Base-by-base conservation (phyloP, 2,113 vertebrate species). In the Hippocampus mohnikei region DNA sequence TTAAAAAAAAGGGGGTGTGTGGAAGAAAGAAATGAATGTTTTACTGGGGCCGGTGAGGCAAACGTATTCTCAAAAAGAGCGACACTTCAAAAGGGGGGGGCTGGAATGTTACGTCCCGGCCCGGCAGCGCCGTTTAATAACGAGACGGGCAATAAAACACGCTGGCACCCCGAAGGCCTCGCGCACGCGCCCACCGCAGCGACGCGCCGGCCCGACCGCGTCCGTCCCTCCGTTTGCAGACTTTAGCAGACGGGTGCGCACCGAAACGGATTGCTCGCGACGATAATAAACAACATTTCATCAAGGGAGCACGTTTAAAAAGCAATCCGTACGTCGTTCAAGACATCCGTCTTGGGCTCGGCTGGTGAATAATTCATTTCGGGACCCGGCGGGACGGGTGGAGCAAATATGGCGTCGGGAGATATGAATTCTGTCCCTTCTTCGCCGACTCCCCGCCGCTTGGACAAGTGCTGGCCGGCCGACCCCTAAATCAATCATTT, bases 131-230 rank as follows among this genome's bases (percentile, higher is more conserved):
- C 89, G 87, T 90, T 89, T 88, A 89, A 89, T 90, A 91, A 91
- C 90, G 90, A 91, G 88, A 91, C 91, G 89, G 89, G 86, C 90
- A 90, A 91, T 90, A 91, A 92, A 91, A 86, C 86, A 87, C 80
- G 85, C 81, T 77, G 73, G 85, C 88, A 76, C 75, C 75, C 80
- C 72, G 23, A 71, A 75, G 73, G 69, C 18, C 81, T 25, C 79
- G 75, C 58, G 83, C 42, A 67, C 46, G 70, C 59, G 37, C 72
- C 62, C 77, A 74, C 67, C 62, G 37, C 71, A 73, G 67, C 81
- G 72, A 66, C 55, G 67, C 3, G 79, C 9, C 72, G 42, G 21
- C 7, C 37, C 73, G 44, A 81, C 73, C 44, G 77, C 53, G 2
- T 82, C 73, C 85, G 84, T 85, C 84, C 82, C 48, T 71, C 69